Conservation (phyloP, 1,140 invertebrate species). For the Diabrotica undecimpunctata region DNA sequence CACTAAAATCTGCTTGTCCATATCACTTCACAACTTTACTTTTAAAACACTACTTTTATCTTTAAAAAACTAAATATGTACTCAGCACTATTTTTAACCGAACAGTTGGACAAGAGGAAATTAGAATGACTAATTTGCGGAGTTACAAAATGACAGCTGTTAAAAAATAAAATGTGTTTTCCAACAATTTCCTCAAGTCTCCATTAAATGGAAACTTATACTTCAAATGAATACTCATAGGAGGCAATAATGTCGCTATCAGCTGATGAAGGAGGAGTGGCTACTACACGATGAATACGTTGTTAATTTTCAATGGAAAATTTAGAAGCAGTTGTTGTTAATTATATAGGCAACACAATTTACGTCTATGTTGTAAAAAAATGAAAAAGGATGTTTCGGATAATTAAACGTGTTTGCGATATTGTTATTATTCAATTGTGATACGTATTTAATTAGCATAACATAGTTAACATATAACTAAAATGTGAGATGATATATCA, state of each 20-base stretch:
- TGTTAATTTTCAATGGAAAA: too few species aligned
- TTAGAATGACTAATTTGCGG: background rate
- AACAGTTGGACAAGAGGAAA: background rate
- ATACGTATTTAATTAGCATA: too few species aligned
- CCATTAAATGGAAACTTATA: background rate
- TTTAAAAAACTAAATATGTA: background rate
- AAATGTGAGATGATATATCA: too few species aligned
- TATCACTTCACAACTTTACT: background rate
- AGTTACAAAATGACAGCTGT: background rate
- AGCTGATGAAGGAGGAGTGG: background rate
- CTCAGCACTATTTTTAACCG: background rate
- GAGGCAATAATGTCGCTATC: constrained; percentile 6
- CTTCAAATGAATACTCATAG: background rate
- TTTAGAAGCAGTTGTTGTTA: too few species aligned
- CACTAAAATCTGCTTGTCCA: background rate
- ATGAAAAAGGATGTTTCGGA: too few species aligned
- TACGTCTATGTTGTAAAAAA: too few species aligned
- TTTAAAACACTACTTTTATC: background rate
- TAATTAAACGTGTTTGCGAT: too few species aligned
- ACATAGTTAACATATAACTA: too few species aligned
- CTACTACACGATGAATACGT: too few species aligned
- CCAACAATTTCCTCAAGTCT: background rate
- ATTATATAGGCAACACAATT: too few species aligned
- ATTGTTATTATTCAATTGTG: too few species aligned
- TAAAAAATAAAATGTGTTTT: background rate